A percentile compares a stretch with the other conserved stretches of the same genome.
phyloP scores from a whole-genome alignment of 1,140 invertebrate species.

The Drosophila tropicalis region DNA sequence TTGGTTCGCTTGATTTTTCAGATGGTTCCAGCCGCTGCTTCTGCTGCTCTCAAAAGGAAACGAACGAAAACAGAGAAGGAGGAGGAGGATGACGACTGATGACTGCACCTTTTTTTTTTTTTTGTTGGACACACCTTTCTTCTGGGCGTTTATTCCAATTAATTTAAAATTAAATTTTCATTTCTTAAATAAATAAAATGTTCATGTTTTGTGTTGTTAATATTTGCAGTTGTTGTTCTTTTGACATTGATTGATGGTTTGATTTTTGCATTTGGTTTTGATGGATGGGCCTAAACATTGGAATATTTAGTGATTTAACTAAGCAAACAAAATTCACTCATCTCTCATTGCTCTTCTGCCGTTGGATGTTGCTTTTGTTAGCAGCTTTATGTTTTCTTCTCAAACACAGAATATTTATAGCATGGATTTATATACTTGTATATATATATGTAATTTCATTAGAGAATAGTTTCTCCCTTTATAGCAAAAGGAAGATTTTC shows the following conservation, averaged over 20 bases:
- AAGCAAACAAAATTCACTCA: conserved; percentile 10
- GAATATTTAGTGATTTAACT: neutral
- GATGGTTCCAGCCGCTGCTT: conserved; percentile 32
- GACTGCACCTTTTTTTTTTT: neutral
- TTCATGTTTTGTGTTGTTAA: neutral
- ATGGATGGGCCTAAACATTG: conserved; percentile 9
- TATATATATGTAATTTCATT: conserved; percentile 25
- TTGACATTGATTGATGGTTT: conserved; percentile 5
- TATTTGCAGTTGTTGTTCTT: neutral
- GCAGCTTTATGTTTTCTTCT: conserved; percentile 1
- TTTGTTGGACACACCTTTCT: neutral
- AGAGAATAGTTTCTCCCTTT: conserved; percentile 5
- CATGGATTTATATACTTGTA: conserved; percentile 22
- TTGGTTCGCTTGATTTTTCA: conserved; percentile 69
- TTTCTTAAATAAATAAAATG: conserved; percentile 3
- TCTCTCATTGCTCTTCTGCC: conserved; percentile 1
- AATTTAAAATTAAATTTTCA: conserved; percentile 1
- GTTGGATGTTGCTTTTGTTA: neutral
- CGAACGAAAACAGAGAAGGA: conserved; percentile 6
- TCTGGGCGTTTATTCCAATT: conserved; percentile 5
- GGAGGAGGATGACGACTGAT: neutral
- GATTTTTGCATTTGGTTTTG: neutral
- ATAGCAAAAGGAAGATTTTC: neutral
- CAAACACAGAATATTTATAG: conserved; percentile 6
- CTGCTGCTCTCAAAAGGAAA: conserved; percentile 39